phyloP scores from a whole-genome alignment of 2,888 invertebrate species.

The Amphiduros pacificus region DNA sequence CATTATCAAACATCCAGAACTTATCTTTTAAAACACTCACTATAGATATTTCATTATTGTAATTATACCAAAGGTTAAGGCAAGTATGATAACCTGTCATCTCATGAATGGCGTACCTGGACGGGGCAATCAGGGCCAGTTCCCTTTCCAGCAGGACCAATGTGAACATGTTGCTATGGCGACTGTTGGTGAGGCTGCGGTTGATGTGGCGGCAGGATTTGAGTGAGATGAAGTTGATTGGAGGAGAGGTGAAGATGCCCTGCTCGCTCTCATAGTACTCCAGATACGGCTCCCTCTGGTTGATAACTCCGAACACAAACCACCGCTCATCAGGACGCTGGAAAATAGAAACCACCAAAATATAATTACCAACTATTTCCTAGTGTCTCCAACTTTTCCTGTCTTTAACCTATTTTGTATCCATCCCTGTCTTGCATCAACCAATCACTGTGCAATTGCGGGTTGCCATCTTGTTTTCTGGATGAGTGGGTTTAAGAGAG shows the following conservation, averaged over 20 bases:
- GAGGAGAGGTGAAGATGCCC: constrained; percentile 36
- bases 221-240: constrained; percentile 39
- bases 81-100: not conserved
- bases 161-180: constrained; percentile 33
- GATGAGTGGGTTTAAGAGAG: too few relatives aligned
- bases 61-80: too few relatives aligned
- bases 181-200: constrained; percentile 29
- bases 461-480: too few relatives aligned
- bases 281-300: constrained; percentile 36
- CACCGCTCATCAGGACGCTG: constrained; percentile 45
- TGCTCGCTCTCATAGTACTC: constrained; percentile 48
- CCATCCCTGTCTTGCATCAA: too few relatives aligned
- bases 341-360: constrained; percentile 13
- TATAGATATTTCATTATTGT: too few relatives aligned
- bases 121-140: constrained; percentile 41
- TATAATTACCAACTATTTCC: not conserved
- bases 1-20: too few relatives aligned
- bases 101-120: constrained; percentile 36
- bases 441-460: too few relatives aligned
- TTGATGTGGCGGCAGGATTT: constrained; percentile 36
- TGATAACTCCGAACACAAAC: constrained; percentile 44
- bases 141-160: constrained; percentile 36
- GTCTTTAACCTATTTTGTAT: too few relatives aligned
- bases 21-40: too few relatives aligned
- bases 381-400: not conserved